Evolutionary conservation across 2,888 invertebrate species (phyloP).

Genomic region (Polydrusus cervinus): DNA sequence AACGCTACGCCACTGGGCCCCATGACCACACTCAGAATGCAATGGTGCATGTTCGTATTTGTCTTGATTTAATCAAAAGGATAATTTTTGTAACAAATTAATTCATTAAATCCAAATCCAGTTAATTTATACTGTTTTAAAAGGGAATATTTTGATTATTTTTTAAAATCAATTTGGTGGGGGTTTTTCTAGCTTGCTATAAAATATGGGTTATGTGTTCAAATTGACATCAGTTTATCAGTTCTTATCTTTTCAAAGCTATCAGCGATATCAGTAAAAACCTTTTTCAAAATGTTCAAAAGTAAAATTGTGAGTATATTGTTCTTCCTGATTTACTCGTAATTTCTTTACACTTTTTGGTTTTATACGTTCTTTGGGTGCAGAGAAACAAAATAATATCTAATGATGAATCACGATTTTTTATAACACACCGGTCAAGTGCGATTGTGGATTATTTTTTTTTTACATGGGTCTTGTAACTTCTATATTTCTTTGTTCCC

Average conservation of each 20-base stretch:
- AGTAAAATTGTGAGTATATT: constrained; percentile 38
- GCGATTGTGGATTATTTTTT: too few relatives aligned
- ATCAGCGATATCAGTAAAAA: neutral
- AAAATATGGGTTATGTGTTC: neutral
- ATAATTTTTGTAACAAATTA: constrained; percentile 5
- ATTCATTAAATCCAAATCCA: constrained; percentile 21
- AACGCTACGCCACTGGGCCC: constrained; percentile 2
- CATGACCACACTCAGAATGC: constrained; percentile 12
- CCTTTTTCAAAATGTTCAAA: constrained; percentile 39
- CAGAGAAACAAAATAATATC: too few relatives aligned
- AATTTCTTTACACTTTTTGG: too few relatives aligned
- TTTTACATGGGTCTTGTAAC: too few relatives aligned
- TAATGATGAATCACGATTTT: too few relatives aligned
- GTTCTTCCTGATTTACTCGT: neutral
- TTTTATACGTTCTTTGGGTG: too few relatives aligned
- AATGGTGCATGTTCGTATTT: constrained; percentile 14
- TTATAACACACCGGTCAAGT: too few relatives aligned
- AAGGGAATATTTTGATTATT: constrained; percentile 17
- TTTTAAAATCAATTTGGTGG: neutral
- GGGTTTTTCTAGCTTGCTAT: constrained; percentile 4
- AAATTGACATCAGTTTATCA: constrained; percentile 30
- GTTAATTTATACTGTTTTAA: constrained; percentile 20
- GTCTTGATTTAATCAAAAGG: neutral
- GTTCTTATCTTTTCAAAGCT: constrained; percentile 5
- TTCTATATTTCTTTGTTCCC: too few relatives aligned